Conservation (phyloP, 2,797 vertebrate genomes). For the Galagoides demidoff region DNA sequence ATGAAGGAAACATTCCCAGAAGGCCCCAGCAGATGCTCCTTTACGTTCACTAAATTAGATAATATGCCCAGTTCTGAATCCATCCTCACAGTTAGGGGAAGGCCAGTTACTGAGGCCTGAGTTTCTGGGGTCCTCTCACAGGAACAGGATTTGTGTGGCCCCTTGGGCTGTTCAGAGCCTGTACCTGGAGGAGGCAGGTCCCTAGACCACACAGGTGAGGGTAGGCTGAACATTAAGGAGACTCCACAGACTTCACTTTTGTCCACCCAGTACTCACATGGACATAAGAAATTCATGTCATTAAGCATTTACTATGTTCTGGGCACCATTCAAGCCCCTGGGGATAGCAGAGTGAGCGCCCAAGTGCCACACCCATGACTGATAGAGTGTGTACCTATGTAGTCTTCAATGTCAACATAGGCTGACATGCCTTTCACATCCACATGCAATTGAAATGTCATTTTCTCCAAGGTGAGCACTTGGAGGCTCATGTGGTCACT, state of each 20-base stretch:
- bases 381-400: neutral
- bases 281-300: neutral
- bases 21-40: neutral
- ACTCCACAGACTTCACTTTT: neutral
- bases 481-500: accelerated
- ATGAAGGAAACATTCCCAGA: neutral
- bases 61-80: neutral
- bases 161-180: neutral
- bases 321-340: no score
- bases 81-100: neutral
- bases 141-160: neutral
- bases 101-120: neutral
- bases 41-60: neutral
- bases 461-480: neutral
- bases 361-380: neutral
- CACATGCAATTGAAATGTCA: no score
- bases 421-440: no score
- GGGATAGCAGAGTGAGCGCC: neutral
- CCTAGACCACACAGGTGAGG: accelerated
- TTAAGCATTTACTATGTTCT: neutral
- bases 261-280: neutral
- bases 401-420: neutral
- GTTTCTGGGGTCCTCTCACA: neutral
- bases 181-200: neutral
- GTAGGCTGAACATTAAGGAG: neutral